phyloP scores from a whole-genome alignment of 2,797 vertebrate species.

The Anguilla megastoma region DNA sequence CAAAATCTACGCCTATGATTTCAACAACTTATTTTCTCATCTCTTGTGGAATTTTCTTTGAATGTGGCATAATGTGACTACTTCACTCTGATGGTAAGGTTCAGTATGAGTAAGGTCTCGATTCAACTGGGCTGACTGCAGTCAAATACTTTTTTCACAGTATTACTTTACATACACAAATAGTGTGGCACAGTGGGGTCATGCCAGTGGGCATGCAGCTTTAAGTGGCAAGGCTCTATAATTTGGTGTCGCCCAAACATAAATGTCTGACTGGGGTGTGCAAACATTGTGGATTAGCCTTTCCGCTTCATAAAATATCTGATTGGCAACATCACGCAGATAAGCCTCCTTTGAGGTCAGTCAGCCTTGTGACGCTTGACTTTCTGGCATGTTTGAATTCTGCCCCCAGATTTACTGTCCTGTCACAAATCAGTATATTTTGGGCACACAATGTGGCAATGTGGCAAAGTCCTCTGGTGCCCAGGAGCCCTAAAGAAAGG shows the following conservation, averaged over 20 bases:
- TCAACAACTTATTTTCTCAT: too few relatives aligned
- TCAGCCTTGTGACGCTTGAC: neutral
- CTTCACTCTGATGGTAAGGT: too few relatives aligned
- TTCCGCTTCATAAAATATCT: slow-evolving; percentile 17
- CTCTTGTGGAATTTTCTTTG: too few relatives aligned
- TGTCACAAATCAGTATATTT: neutral
- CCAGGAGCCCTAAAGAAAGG: neutral
- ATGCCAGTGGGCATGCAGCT: neutral
- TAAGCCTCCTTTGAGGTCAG: neutral
- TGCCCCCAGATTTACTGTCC: neutral
- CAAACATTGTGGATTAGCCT: slow-evolving; percentile 12
- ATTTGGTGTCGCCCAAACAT: neutral
- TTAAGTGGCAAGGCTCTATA: neutral
- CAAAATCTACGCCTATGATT: too few relatives aligned
- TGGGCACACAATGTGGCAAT: neutral
- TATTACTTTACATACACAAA: neutral
- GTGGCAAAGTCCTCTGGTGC: neutral
- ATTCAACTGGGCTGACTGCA: too few relatives aligned
- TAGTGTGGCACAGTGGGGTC: neutral
- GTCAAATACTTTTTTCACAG: neutral
- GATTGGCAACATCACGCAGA: neutral
- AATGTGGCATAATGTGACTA: too few relatives aligned
- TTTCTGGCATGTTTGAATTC: neutral
- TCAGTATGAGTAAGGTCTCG: too few relatives aligned
- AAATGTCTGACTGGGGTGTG: slow-evolving; percentile 17